Percentiles rank a stretch among this genome's conserved stretches.
Evolutionary conservation across 2,797 vertebrate genomes (phyloP).

Genomic region (Coreius guichenoti): DNA sequence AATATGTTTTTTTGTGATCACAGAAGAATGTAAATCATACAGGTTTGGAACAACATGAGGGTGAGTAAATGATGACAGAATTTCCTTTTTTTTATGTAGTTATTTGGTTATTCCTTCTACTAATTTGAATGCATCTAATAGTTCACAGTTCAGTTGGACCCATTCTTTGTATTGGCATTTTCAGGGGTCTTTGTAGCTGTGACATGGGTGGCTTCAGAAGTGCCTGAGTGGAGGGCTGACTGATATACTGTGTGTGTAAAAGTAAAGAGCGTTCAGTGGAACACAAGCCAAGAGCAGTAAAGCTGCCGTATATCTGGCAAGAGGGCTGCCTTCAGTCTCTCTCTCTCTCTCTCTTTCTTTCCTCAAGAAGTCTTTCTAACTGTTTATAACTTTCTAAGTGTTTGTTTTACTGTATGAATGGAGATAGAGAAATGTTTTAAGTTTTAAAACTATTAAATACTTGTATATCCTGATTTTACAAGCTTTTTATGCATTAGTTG

Average conservation of each 20-base stretch:
- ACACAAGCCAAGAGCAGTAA: conserved; percentile 75
- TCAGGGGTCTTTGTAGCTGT: conserved; percentile 37
- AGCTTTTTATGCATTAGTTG: background rate
- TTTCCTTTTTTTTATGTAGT: too few relatives aligned
- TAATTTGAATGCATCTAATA: background rate
- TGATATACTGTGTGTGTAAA: conserved; percentile 75
- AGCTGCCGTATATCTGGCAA: conserved; percentile 70
- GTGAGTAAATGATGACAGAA: background rate
- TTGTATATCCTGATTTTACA: background rate
- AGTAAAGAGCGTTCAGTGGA: conserved; percentile 72
- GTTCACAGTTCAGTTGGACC: conserved; percentile 8
- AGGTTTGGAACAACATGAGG: background rate
- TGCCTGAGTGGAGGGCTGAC: conserved; percentile 63
- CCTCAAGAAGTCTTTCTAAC: conserved; percentile 1
- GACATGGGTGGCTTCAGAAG: conserved; percentile 47
- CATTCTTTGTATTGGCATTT: background rate
- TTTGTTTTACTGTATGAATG: background rate
- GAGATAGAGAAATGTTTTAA: background rate
- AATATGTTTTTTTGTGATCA: background rate
- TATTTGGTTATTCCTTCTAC: background rate
- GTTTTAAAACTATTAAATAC: background rate
- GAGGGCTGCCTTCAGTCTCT: conserved; percentile 24
- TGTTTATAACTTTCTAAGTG: too few relatives aligned
- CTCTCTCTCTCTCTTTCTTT: background rate
- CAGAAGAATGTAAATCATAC: background rate